Evolutionary conservation across 2,888 invertebrate genomes (phyloP).

Genomic region (Choristoneura rosaceana): DNA sequence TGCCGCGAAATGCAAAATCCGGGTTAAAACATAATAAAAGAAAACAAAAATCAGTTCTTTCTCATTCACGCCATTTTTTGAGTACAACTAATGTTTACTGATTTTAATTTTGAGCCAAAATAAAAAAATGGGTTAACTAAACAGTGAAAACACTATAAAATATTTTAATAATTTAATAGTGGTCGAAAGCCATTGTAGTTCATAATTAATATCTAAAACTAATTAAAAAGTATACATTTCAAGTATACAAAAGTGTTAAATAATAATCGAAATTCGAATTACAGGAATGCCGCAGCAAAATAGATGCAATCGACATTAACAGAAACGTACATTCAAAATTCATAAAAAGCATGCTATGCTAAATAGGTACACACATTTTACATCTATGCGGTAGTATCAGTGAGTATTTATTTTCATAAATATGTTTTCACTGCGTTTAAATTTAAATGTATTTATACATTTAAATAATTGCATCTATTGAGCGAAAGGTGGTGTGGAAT

Average conservation of each 20-base stretch:
- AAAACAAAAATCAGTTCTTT: slow-evolving; percentile 21
- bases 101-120: neutral
- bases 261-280: slow-evolving; percentile 3
- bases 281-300: slow-evolving; percentile 18
- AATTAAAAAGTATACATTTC: slow-evolving; percentile 33
- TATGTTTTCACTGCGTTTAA: neutral
- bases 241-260: slow-evolving; percentile 4
- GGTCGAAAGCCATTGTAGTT: slow-evolving; percentile 41
- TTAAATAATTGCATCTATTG: slow-evolving; percentile 51
- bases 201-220: slow-evolving; percentile 41
- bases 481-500: slow-evolving; percentile 51
- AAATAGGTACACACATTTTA: neutral
- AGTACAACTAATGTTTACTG: neutral
- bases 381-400: neutral
- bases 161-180: slow-evolving; percentile 43
- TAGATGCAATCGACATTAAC: slow-evolving; percentile 32
- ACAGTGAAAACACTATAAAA: slow-evolving; percentile 41
- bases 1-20: slow-evolving; percentile 65
- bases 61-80: neutral
- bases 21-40: slow-evolving; percentile 68
- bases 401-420: neutral
- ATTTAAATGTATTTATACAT: neutral
- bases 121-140: slow-evolving; percentile 41
- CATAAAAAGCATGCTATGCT: neutral
- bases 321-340: neutral